These are phyloP conservation scores for Folsomia manolachei DNA, from an alignment of 2,888 invertebrate genomes.

Conservation along the genomic window DNA sequence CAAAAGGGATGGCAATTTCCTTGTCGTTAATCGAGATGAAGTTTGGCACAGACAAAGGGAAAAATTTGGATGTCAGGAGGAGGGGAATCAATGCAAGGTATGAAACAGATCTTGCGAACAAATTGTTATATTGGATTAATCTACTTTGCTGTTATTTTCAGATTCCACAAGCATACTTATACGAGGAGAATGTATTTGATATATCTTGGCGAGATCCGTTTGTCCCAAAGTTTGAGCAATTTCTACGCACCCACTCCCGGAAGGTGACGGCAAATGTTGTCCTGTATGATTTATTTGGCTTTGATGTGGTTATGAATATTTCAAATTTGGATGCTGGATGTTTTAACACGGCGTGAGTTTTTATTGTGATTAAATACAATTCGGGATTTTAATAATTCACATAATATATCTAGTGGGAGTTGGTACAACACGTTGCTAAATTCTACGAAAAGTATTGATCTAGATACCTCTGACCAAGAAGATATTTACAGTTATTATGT, in stretches of 20 bases:
- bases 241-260: conserved; percentile 37
- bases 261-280: conserved; percentile 44
- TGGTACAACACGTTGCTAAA: conserved; percentile 31
- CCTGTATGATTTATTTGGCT: conserved; percentile 42
- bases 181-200: conserved; percentile 37
- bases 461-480: conserved; percentile 24
- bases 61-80: conserved; percentile 7
- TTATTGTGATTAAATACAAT: neutral
- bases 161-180: conserved; percentile 34
- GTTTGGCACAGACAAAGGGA: conserved; percentile 12
- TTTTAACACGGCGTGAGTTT: conserved; percentile 26
- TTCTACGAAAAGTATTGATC: conserved; percentile 8
- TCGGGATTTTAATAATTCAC: too few species aligned
- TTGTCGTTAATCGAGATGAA: neutral
- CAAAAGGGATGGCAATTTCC: neutral
- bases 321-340: conserved; percentile 31
- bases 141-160: neutral
- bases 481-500: conserved; percentile 38
- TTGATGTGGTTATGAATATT: conserved; percentile 27
- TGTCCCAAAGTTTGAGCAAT: conserved; percentile 47
- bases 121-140: too few species aligned
- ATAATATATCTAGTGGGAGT: conserved; percentile 15
- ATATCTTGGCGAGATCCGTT: conserved; percentile 40
- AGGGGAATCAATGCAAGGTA: neutral
- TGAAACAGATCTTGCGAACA: neutral